A percentile compares a stretch with the other conserved stretches of the same genome.
These are phyloP conservation scores for Cylindroiulus punctatus DNA, from an alignment of 2,888 invertebrate genomes.

Conservation along the genomic window DNA sequence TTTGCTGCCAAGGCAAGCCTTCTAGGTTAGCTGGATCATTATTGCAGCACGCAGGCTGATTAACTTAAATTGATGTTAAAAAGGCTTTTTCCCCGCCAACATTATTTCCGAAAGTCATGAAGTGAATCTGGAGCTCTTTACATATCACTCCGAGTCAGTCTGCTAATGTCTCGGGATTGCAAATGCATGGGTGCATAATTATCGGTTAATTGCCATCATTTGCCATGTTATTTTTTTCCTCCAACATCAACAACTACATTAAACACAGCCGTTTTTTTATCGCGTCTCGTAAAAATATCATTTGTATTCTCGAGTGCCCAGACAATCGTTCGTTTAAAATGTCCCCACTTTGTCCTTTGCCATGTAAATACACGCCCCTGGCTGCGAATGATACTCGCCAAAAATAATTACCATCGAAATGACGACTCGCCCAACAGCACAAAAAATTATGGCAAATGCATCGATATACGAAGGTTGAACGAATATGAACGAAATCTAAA, in stretches of 20 bases:
- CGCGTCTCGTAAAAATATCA: neutral
- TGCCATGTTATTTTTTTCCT: neutral
- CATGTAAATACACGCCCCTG: neutral
- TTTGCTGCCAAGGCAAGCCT: no score
- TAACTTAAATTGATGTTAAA: neutral
- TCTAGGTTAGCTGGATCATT: neutral
- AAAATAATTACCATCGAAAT: neutral
- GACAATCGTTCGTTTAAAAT: neutral
- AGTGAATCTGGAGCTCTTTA: neutral
- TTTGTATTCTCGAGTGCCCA: neutral
- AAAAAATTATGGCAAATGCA: neutral
- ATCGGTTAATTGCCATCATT: constrained; percentile 19
- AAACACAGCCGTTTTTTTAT: neutral
- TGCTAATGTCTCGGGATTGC: neutral
- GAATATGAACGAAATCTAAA: no score
- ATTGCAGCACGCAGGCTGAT: neutral
- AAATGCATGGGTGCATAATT: constrained; percentile 15
- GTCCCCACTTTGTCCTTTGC: neutral
- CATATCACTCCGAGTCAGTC: neutral
- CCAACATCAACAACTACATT: constrained; percentile 7
- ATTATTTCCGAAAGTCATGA: constrained; percentile 27
- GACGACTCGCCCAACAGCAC: neutral
- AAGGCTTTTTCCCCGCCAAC: neutral
- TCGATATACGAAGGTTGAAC: neutral
- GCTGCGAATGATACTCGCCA: neutral